These are phyloP conservation scores for Neocrepidodera transversa DNA, from an alignment of 2,888 invertebrate genomes.

Conservation along the genomic window DNA sequence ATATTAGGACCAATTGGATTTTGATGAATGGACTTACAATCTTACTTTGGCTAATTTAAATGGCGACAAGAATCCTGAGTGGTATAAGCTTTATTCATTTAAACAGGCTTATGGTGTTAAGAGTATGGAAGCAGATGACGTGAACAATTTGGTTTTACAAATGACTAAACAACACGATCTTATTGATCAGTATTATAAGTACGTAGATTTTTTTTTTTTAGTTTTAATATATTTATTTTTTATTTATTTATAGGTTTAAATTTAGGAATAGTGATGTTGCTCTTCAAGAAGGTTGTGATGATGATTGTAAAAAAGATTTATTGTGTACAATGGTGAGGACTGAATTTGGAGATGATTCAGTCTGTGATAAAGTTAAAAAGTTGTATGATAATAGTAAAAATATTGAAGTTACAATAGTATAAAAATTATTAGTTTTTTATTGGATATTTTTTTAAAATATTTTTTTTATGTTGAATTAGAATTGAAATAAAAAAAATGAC, in stretches of 20 bases:
- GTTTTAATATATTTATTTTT: no score
- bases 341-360: constrained; percentile 62
- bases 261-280: constrained; percentile 43
- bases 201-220: constrained; percentile 42
- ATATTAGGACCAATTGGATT: constrained; percentile 71
- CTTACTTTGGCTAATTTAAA: constrained; percentile 73
- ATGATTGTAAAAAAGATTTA: constrained; percentile 46
- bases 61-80: constrained; percentile 67
- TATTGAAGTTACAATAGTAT: neutral
- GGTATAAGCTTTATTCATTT: constrained; percentile 79
- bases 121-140: constrained; percentile 68
- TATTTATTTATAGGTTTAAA: constrained; percentile 39
- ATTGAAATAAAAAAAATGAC: no score
- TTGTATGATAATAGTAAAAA: constrained; percentile 36
- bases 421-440: no score
- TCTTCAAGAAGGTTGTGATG: constrained; percentile 41
- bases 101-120: constrained; percentile 69
- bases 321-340: constrained; percentile 67
- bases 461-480: no score
- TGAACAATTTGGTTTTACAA: constrained; percentile 67
- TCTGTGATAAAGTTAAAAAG: constrained; percentile 52
- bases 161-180: constrained; percentile 66
- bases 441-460: no score
- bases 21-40: constrained; percentile 77
- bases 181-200: constrained; percentile 58